Evolutionary conservation across 1,140 invertebrate species (phyloP).

Genomic region (Theocolax elegans): DNA sequence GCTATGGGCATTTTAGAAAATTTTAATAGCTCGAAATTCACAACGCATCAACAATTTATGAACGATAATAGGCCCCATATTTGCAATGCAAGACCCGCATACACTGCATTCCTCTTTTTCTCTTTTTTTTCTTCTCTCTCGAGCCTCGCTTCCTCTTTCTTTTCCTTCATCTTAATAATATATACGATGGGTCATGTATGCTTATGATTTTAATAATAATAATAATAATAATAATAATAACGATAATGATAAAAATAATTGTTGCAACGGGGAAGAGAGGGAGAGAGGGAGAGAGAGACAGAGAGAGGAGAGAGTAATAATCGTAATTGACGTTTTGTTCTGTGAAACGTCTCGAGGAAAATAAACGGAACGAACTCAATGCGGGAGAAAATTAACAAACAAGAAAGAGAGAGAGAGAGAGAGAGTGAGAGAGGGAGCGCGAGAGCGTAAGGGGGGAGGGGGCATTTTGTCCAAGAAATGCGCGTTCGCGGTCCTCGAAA

Average conservation of each 20-base stretch:
- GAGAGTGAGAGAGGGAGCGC: background rate
- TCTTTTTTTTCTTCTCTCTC: background rate
- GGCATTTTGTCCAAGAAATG: conserved; percentile 25
- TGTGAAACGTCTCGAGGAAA: conserved; percentile 16
- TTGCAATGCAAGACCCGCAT: conserved; percentile 20
- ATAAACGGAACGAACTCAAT: background rate
- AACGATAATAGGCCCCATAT: conserved; percentile 31
- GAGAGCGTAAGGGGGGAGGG: background rate
- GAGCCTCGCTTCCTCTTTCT: background rate
- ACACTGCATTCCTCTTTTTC: conserved; percentile 3
- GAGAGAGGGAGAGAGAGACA: too few species aligned
- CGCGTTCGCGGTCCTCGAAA: conserved; percentile 43
- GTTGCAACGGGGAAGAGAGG: too few species aligned
- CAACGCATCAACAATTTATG: conserved; percentile 22
- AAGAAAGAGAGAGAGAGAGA: background rate
- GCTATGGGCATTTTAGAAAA: conserved; percentile 1
- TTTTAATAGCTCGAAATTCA: background rate
- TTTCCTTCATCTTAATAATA: background rate
- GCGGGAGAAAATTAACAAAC: background rate
- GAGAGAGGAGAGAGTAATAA: too few species aligned
- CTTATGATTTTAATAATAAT: conserved; percentile 5
- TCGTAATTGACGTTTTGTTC: conserved; percentile 54
- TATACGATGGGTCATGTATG: background rate
- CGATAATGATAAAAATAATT: conserved; percentile 54
- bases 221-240: conserved; percentile 39